These are phyloP conservation scores for Lathronympha strigana DNA, from an alignment of 2,888 invertebrate genomes.

Conservation along the genomic window DNA sequence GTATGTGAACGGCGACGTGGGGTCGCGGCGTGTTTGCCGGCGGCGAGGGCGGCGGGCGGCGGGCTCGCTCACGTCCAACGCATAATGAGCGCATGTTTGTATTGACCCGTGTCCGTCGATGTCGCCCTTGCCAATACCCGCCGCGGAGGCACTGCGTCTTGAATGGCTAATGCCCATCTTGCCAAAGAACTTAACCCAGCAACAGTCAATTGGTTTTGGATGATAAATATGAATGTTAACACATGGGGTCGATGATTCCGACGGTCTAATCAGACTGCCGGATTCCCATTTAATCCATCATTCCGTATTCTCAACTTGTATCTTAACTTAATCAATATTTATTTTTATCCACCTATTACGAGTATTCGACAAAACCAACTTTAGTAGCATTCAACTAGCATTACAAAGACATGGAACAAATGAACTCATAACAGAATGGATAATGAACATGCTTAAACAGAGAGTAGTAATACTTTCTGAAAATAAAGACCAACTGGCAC, in stretches of 20 bases:
- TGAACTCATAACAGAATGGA: too few species aligned
- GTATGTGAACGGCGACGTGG: conserved; percentile 44
- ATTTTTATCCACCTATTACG: background rate
- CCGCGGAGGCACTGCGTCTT: conserved; percentile 43
- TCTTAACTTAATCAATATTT: background rate
- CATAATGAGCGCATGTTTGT: conserved; percentile 64
- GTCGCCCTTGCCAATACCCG: conserved; percentile 48
- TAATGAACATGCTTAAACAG: too few species aligned
- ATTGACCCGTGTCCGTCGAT: conserved; percentile 55
- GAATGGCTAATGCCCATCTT: conserved; percentile 46
- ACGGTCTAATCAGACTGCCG: background rate
- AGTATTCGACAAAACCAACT: too few species aligned
- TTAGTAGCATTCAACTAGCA: too few species aligned
- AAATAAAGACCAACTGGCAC: too few species aligned
- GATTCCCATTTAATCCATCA: background rate
- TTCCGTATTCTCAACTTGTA: background rate
- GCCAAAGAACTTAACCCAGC: conserved; percentile 13
- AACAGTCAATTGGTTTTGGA: conserved; percentile 13
- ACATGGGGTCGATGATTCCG: background rate
- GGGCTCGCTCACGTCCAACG: conserved; percentile 51
- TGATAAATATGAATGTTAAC: background rate
- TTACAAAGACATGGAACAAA: too few species aligned
- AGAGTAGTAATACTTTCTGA: too few species aligned
- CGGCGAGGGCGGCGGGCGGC: conserved; percentile 46
- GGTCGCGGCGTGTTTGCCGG: conserved; percentile 48